A percentile compares a stretch with the other conserved stretches of the same genome.
Conservation (phyloP, 37 sponge, comb jelly and placozoan genomes). For the Cliona cf. orientalis region DNA sequence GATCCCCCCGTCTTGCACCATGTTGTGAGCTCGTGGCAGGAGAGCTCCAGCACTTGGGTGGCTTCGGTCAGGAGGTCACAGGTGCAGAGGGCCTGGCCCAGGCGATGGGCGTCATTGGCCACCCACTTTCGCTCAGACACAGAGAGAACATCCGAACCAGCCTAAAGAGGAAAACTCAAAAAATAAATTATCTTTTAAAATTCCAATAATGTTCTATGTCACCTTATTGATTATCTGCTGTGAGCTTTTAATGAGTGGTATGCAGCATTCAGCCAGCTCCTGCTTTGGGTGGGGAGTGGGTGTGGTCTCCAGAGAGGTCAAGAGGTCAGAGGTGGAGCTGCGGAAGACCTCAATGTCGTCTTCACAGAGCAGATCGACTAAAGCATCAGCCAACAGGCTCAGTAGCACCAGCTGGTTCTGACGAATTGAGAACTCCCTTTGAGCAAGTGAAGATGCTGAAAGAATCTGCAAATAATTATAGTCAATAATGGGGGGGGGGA, state of each 20-base stretch:
- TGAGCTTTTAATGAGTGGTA: conserved; percentile 24
- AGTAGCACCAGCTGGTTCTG: not conserved
- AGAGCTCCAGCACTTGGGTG: conserved; percentile 12
- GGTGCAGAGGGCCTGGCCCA: conserved; percentile 4
- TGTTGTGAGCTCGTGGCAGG: conserved; percentile 19
- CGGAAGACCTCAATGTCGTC: conserved; percentile 32
- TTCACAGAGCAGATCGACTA: not conserved
- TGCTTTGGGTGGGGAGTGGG: not conserved
- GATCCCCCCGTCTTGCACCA: too few species aligned
- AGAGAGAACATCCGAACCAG: not conserved
- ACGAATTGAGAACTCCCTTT: not conserved
- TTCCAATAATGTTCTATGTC: not conserved
- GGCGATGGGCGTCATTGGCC: conserved; percentile 24
- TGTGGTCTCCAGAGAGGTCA: not conserved
- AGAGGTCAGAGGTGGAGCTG: not conserved
- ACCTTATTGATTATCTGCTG: conserved; percentile 10
- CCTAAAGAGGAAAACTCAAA: not conserved
- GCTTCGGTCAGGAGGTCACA: not conserved
- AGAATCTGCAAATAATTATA: too few species aligned
- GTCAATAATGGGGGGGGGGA: too few species aligned
- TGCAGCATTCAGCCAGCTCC: conserved; percentile 9
- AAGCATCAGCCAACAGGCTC: not conserved
- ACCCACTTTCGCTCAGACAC: conserved; percentile 39
- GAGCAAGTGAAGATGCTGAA: not conserved
- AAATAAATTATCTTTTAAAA: not conserved